Base-by-base conservation (phyloP, 2,888 invertebrate species). In the Bugula neritina region DNA sequence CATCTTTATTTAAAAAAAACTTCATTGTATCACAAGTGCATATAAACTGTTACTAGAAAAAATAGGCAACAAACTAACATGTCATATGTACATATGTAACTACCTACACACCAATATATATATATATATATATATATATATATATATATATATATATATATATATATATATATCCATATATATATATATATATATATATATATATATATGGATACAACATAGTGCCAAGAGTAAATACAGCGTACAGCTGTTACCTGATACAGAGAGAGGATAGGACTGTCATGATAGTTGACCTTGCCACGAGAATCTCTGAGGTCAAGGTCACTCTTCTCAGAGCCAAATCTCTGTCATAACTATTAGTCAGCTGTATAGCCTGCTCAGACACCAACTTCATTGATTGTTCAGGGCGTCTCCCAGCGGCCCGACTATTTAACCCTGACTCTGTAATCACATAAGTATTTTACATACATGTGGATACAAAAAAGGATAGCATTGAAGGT, bases 211-310 rank as follows among this genome's bases (percentile, higher is more conserved):
- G 3, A 17, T 43, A 17, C 17, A 43, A 43, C 10, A 17, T 43
- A 43, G 5, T 43, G 17, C 43, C 5, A 17, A 43, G 17, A 43
- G 43, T 43, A 17, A 43, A 17, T 43, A 10, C 43, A 10, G 43
- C 43, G n/a, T n/a, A n/a, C n/a, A n/a, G n/a, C n/a, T n/a, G n/a
- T n/a, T 72, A 85, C 85, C 85, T 85, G 29, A 84, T 80, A 57
- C 85, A 84, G 10, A 87, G 79, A 3, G 88, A 82, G 0, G 87
- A 86, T 1, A 89, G 81, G 0, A 87, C 85, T 73, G 86, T 86
- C 76, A 88, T 84, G n/a, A 88, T 85, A 43, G 88, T 86, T 43
- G 86, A 85, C 43, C 89, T 82, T 0, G 88, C 87, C 34, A 88
- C 81, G 43, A 88, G 82, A 54, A 88, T 87, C 76, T 87, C 86